Conservation (phyloP, 2,888 invertebrate genomes). For the Protonemura montana region DNA sequence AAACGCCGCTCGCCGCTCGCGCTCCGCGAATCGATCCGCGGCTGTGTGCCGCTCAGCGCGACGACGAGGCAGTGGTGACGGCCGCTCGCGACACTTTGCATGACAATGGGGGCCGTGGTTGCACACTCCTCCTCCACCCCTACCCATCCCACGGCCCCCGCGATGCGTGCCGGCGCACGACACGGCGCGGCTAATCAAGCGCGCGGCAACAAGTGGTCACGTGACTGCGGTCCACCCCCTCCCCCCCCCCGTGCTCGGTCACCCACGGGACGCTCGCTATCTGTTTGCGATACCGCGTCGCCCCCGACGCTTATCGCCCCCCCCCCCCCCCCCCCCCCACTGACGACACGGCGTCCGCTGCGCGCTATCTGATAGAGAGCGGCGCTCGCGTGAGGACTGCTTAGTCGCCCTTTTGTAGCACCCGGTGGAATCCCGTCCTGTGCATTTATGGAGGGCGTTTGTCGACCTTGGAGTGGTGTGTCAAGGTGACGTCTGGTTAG, state of each 20-base stretch:
- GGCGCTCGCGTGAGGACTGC: too few relatives aligned
- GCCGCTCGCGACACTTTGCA: neutral
- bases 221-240: neutral
- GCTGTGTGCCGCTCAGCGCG: neutral
- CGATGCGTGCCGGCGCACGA: neutral
- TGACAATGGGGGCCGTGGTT: neutral
- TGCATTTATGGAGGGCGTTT: too few relatives aligned
- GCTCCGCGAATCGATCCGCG: neutral
- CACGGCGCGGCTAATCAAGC: neutral
- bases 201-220: neutral
- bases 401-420: too few relatives aligned
- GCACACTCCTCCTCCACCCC: too few relatives aligned
- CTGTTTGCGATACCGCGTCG: neutral
- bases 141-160: too few relatives aligned
- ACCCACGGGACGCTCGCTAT: neutral
- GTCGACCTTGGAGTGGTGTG: too few relatives aligned
- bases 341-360: neutral
- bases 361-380: too few relatives aligned
- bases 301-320: neutral
- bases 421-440: too few relatives aligned
- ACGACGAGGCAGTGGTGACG: too few relatives aligned
- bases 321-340: neutral
- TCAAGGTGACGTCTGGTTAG: too few relatives aligned
- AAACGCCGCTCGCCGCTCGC: constrained; percentile 19
- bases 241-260: neutral